Evolutionary conservation across 2,888 invertebrate genomes (phyloP).

Genomic region (Acronicta leporina): DNA sequence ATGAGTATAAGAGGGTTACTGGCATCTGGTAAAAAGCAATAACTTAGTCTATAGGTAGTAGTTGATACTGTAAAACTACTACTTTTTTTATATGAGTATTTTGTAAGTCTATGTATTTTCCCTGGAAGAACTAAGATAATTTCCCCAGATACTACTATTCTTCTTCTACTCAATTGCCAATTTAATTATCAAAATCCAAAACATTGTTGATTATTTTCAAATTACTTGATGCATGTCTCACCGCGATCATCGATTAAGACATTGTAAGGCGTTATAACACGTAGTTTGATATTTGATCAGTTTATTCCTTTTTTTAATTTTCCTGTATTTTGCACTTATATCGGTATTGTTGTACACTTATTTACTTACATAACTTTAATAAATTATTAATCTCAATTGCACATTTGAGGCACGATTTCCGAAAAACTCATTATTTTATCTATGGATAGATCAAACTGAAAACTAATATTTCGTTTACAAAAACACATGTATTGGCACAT

Average conservation of each 20-base stretch:
- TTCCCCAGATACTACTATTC: neutral
- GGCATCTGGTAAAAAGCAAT: conserved; percentile 1
- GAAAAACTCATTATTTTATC: neutral
- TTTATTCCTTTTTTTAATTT: conserved; percentile 70
- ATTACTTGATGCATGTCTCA: conserved; percentile 71
- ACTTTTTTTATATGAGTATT: too few relatives aligned
- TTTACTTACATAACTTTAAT: conserved; percentile 47
- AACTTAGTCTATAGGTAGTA: neutral
- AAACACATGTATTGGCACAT: too few relatives aligned
- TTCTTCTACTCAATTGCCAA: too few relatives aligned
- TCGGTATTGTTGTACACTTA: conserved; percentile 50
- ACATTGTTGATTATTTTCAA: conserved; percentile 9
- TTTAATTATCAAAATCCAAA: neutral
- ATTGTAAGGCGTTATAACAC: conserved; percentile 84
- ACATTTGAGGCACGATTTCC: conserved; percentile 48
- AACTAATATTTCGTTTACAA: too few relatives aligned
- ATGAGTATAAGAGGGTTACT: conserved; percentile 19
- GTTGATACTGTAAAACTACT: too few relatives aligned
- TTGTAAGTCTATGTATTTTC: too few relatives aligned
- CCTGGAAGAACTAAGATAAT: neutral
- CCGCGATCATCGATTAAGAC: conserved; percentile 82
- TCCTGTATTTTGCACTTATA: conserved; percentile 76
- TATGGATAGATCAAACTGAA: too few relatives aligned
- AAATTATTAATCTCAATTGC: conserved; percentile 8
- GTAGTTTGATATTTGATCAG: conserved; percentile 68